Base-by-base conservation (phyloP, 2,888 invertebrate species). In the Andrena hattorfiana region DNA sequence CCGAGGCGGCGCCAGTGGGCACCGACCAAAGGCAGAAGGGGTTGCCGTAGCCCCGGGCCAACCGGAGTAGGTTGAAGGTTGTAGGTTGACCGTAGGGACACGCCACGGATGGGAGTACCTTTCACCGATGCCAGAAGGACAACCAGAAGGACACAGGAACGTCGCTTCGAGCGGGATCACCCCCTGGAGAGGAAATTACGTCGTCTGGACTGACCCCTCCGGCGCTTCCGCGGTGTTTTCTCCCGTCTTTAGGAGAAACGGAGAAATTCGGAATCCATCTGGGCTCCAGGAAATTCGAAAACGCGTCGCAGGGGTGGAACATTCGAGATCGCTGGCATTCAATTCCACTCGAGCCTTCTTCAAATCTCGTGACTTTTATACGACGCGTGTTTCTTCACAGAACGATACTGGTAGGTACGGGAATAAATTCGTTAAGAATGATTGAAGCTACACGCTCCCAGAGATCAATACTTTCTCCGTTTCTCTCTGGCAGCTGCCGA, bases 181-280 rank as follows among this genome's bases (percentile, higher is more conserved):
- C 86, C 89, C 88, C 88, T 75, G 83, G 88, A 89, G 90, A 91
- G 92, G 91, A 93, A 93, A 93, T 92, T 92, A 92, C 92, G 85
- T 92, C 90, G 90, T 89, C 89, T 89, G 88, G 86, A 82, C 83
- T 90, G 85, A 89, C 86, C 89, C 85, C 81, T 49, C 72, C 56
- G 51, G 54, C 76, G 70, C 78, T 79, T 79, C 63, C 32, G 26
- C 64, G n/a, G 64, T 60, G 42, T 49, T 16, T 49, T 60, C 63
- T 62, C 79, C 26, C 51, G 23, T 32, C 8, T 30, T 10, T 1
- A 48, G 7, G 20, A 7, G n/a, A 6, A 26, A 6, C 3, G 20
- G 35, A 10, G n/a, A 35, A 23, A 8, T 26, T 23, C 23, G 26
- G 23, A 56, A 56, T 23, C 4, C 23, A 56, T 20, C 51, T 20